These are phyloP conservation scores for Eustalomyia histrio DNA, from an alignment of 2,888 invertebrate species.

Conservation along the genomic window DNA sequence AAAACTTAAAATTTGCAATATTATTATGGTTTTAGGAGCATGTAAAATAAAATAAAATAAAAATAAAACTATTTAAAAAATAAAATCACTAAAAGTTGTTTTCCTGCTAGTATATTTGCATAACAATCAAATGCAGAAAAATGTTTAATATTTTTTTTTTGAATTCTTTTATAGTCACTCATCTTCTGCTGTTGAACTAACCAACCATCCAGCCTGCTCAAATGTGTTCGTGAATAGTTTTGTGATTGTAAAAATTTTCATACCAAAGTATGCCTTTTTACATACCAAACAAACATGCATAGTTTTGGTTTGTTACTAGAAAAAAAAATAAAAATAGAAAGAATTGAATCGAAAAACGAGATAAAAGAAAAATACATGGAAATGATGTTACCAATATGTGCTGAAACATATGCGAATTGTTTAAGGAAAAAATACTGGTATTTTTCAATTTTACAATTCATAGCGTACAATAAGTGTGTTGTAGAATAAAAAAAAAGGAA, in stretches of 20 bases:
- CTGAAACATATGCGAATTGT: conserved; percentile 25
- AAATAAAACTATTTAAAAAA: conserved; percentile 37
- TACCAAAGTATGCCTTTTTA: conserved; percentile 12
- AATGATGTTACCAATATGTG: conserved; percentile 26
- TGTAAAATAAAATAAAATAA: conserved; percentile 22
- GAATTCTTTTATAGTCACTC: conserved; percentile 44
- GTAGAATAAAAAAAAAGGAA: conserved; percentile 39
- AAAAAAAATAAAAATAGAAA: background rate
- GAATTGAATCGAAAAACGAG: background rate
- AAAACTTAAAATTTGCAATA: conserved; percentile 49
- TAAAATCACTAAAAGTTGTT: conserved; percentile 14
- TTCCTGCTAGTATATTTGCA: conserved; percentile 46
- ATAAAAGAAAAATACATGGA: background rate
- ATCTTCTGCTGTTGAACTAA: conserved; percentile 12
- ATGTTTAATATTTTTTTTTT: conserved; percentile 24
- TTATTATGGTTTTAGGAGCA: conserved; percentile 41
- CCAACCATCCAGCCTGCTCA: conserved; percentile 10
- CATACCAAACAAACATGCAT: conserved; percentile 24
- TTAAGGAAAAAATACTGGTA: conserved; percentile 2
- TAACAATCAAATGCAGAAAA: conserved; percentile 55
- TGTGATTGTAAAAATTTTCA: conserved; percentile 46
- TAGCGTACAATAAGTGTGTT: conserved; percentile 41
- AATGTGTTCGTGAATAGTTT: conserved; percentile 51
- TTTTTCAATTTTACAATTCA: conserved; percentile 37
- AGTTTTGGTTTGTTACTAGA: background rate